These are phyloP conservation scores for Nephila pilipes DNA, from an alignment of 1,140 invertebrate species.

Conservation along the genomic window DNA sequence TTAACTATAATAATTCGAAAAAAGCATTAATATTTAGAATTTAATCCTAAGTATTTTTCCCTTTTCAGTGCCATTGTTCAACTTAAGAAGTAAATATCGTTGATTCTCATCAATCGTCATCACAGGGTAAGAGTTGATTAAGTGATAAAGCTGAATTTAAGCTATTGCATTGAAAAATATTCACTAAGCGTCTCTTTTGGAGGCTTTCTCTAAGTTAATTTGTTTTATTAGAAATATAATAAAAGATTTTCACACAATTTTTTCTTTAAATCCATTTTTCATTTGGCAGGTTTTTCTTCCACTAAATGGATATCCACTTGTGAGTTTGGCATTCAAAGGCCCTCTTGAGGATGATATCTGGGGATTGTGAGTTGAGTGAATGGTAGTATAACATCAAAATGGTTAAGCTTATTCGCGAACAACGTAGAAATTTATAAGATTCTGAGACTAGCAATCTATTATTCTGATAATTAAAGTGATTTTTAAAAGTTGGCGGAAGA, in stretches of 20 bases:
- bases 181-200: not conserved
- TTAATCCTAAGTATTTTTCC: no score
- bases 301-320: not conserved
- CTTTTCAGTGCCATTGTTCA: no score
- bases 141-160: not conserved
- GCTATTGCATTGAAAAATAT: not conserved
- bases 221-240: not conserved
- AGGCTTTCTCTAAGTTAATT: not conserved
- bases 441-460: not conserved
- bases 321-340: not conserved
- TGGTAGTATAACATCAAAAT: not conserved
- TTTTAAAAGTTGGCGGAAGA: not conserved
- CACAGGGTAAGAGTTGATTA: no score
- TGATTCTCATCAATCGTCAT: no score
- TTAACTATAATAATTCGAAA: no score
- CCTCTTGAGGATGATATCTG: not conserved
- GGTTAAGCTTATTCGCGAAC: not conserved
- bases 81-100: no score
- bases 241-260: not conserved
- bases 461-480: not conserved
- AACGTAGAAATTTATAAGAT: not conserved
- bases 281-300: not conserved
- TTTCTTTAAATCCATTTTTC: conserved; percentile 15
- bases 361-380: not conserved
- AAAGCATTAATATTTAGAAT: no score